These are phyloP conservation scores for Cherax destructor DNA, from an alignment of 1,140 invertebrate species.

Conservation along the genomic window DNA sequence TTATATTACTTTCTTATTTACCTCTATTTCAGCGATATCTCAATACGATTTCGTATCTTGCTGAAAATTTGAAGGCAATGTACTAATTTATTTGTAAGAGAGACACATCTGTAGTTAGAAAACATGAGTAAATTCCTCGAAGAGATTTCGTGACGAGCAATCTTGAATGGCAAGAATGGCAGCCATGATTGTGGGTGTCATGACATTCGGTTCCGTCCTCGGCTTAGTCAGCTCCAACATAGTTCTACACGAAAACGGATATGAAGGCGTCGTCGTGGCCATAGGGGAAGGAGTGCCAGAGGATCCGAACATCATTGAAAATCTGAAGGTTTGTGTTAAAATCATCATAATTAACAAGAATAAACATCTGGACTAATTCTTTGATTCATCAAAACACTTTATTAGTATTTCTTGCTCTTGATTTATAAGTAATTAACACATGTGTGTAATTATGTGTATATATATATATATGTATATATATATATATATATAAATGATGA, in stretches of 20 bases:
- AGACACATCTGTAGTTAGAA: neutral
- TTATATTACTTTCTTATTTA: neutral
- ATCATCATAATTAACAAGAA: too few relatives aligned
- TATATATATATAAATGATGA: too few relatives aligned
- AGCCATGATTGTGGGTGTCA: neutral
- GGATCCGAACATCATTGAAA: slow-evolving; percentile 62
- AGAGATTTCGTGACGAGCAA: neutral
- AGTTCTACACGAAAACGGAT: slow-evolving; percentile 71
- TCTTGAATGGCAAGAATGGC: slow-evolving; percentile 1
- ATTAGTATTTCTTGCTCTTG: too few relatives aligned
- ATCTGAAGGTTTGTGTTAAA: slow-evolving; percentile 65
- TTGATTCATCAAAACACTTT: too few relatives aligned
- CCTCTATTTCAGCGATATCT: too few relatives aligned
- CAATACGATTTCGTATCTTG: too few relatives aligned
- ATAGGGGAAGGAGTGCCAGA: slow-evolving; percentile 71
- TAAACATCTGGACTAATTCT: too few relatives aligned
- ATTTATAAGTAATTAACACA: too few relatives aligned
- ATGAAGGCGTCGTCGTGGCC: slow-evolving; percentile 72
- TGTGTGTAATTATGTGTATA: too few relatives aligned
- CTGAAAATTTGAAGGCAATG: neutral
- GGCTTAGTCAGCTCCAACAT: slow-evolving; percentile 32
- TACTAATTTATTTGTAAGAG: neutral
- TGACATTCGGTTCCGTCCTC: neutral
- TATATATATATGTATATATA: too few relatives aligned
- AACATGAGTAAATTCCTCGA: neutral